A percentile compares a stretch with the other conserved stretches of the same genome.
These are phyloP conservation scores for Sarcophaga peregrina DNA, from an alignment of 1,140 invertebrate species.

Conservation along the genomic window DNA sequence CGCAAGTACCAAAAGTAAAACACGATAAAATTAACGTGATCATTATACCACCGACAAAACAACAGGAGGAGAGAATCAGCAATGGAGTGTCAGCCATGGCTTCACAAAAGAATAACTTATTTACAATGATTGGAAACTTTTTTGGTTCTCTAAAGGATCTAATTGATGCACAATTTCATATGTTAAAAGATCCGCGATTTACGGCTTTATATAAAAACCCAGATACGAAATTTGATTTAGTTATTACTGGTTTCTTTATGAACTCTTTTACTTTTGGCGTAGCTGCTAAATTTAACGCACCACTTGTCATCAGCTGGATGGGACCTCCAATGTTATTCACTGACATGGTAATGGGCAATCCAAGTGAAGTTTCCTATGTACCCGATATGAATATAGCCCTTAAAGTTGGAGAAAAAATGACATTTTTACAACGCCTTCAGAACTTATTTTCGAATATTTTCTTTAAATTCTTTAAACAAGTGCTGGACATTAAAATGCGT, in stretches of 20 bases:
- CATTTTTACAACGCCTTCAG: slow-evolving; percentile 49
- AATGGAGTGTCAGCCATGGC: slow-evolving; percentile 51
- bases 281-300: slow-evolving; percentile 54
- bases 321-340: slow-evolving; percentile 41
- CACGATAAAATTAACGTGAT: slow-evolving; percentile 61
- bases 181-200: slow-evolving; percentile 54
- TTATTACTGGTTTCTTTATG: slow-evolving; percentile 58
- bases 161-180: slow-evolving; percentile 54
- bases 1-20: slow-evolving; percentile 54
- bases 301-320: slow-evolving; percentile 55
- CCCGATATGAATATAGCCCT: slow-evolving; percentile 51
- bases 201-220: slow-evolving; percentile 55
- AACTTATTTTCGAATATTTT: slow-evolving; percentile 43
- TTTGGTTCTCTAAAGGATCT: slow-evolving; percentile 46
- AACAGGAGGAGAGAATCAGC: slow-evolving; percentile 48
- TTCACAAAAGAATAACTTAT: slow-evolving; percentile 45
- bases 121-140: slow-evolving; percentile 47
- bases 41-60: slow-evolving; percentile 50
- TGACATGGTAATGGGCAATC: slow-evolving; percentile 53
- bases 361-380: slow-evolving; percentile 53
- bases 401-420: slow-evolving; percentile 50
- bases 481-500: slow-evolving; percentile 25
- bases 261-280: slow-evolving; percentile 60
- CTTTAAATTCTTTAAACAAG: slow-evolving; percentile 1
- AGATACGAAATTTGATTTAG: slow-evolving; percentile 56